A percentile compares a stretch with the other conserved stretches of the same genome.
phyloP scores from a whole-genome alignment of 1,140 invertebrate species.

The Drosophila cardini region DNA sequence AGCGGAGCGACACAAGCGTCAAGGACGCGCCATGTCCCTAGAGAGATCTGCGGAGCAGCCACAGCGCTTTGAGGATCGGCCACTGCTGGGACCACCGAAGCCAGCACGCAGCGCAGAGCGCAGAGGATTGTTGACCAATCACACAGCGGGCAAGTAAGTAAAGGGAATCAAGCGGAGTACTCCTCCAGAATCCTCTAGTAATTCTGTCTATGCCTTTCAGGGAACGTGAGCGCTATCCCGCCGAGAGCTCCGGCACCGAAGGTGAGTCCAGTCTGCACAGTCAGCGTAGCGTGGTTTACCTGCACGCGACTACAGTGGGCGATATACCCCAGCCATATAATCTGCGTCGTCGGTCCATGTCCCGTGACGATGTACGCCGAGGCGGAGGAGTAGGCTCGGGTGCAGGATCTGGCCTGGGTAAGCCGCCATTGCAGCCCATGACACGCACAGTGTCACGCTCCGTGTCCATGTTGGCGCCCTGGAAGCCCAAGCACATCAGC shows the following conservation, averaged over 20 bases:
- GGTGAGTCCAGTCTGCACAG: constrained; percentile 92
- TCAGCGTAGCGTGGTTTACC: constrained; percentile 91
- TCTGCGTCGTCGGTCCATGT: constrained; percentile 82
- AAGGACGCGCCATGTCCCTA: constrained; percentile 68
- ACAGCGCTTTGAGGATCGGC: constrained; percentile 55
- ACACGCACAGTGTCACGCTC: constrained; percentile 91
- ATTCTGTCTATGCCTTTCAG: constrained; percentile 33
- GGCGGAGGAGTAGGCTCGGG: constrained; percentile 73
- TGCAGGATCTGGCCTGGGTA: constrained; percentile 19
- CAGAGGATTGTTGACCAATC: constrained; percentile 42
- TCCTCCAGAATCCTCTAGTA: no score
- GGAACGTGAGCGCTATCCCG: constrained; percentile 84
- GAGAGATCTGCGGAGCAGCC: constrained; percentile 58
- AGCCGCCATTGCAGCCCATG: constrained; percentile 87
- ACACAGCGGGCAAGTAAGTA: constrained; percentile 47
- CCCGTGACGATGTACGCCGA: constrained; percentile 89
- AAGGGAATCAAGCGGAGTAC: rapidly evolving
- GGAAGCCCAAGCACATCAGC: constrained; percentile 90
- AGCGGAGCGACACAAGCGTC: constrained; percentile 71
- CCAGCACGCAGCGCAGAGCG: constrained; percentile 78
- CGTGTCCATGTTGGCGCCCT: constrained; percentile 92
- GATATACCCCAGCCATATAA: constrained; percentile 84
- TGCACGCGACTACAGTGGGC: constrained; percentile 90
- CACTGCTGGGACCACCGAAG: constrained; percentile 74
- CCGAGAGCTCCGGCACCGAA: constrained; percentile 89